Base-by-base conservation (phyloP, 1,140 invertebrate species). In the Euschistus heros region DNA sequence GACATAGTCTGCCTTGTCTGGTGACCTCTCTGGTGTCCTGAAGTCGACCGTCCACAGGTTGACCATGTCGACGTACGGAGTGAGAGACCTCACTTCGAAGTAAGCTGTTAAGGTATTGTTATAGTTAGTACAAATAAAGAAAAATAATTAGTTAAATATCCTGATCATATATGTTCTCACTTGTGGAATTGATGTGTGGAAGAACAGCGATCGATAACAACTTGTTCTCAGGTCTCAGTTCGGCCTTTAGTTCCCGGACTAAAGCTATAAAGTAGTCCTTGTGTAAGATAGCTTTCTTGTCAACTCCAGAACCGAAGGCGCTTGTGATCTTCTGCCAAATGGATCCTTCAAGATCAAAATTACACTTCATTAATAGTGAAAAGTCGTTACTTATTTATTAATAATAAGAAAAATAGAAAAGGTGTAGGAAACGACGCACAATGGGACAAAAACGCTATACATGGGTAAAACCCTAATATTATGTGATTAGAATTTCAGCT, bases 41-140 rank as follows among this genome's bases (percentile, higher is more conserved):
- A 86, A 89, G 74, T 94, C 91, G 67, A 87, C 92, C 0, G 88
- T 79, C 71, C 88, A 81, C 7, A 94, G 71, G 67, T 89, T 89
- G 17, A 94, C 82, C 61, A 87, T 85, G 68, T 94, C 91, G 26
- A 94, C 74, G 69, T 86, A 80, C 33, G 85, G 84, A 46, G 84
- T 80, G 47, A 94, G 74, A 3, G 81, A 76, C 13, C 83, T 81
- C 0, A 87, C 82, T 71, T 94, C 89, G 71, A 83, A 92, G 73
- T 89, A 91, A 20, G 86, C 87, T 88, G 70, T 52, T 74, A 37
- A 1, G 1, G 13, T 37, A 30, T 7, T 30, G 7, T 30, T 7
- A 30, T 30, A 30, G 27, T 30, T 37, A 6, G 33, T 2, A 72
- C 55, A 22, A 24, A n/a, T 10, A 24, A 27, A 27, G 22, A 26